Conservation (phyloP, 1,140 invertebrate genomes). For the Phocides pigmalion region DNA sequence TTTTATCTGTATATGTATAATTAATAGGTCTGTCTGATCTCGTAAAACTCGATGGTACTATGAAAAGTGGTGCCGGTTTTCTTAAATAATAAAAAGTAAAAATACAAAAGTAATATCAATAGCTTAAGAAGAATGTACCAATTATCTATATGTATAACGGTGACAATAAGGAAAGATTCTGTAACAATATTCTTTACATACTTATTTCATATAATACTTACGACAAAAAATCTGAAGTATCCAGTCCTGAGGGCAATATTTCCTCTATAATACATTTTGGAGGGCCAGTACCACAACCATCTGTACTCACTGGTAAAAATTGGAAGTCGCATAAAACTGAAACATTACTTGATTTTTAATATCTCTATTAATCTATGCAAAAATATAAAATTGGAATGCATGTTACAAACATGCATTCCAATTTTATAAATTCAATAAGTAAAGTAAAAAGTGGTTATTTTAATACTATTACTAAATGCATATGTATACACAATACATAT, state of each 20-base stretch:
- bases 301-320: constrained; percentile 89
- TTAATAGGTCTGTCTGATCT: constrained; percentile 88
- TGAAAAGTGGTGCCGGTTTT: constrained; percentile 86
- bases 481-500: too few relatives aligned
- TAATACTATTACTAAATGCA: too few relatives aligned
- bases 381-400: neutral
- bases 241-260: constrained; percentile 86
- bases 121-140: neutral
- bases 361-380: neutral
- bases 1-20: constrained; percentile 82
- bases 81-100: constrained; percentile 59
- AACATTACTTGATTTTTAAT: constrained; percentile 16
- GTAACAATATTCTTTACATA: too few relatives aligned
- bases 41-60: constrained; percentile 91
- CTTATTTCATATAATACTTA: too few relatives aligned
- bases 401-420: too few relatives aligned
- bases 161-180: too few relatives aligned
- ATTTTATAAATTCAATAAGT: too few relatives aligned
- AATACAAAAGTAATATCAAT: constrained; percentile 7
- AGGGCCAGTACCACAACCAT: constrained; percentile 53
- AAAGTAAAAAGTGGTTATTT: too few relatives aligned
- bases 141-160: neutral
- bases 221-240: constrained; percentile 85
- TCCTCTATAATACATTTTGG: constrained; percentile 86
- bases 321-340: constrained; percentile 95